These are phyloP conservation scores for Candidula unifasciata DNA, from an alignment of 2,888 invertebrate species.

Conservation along the genomic window DNA sequence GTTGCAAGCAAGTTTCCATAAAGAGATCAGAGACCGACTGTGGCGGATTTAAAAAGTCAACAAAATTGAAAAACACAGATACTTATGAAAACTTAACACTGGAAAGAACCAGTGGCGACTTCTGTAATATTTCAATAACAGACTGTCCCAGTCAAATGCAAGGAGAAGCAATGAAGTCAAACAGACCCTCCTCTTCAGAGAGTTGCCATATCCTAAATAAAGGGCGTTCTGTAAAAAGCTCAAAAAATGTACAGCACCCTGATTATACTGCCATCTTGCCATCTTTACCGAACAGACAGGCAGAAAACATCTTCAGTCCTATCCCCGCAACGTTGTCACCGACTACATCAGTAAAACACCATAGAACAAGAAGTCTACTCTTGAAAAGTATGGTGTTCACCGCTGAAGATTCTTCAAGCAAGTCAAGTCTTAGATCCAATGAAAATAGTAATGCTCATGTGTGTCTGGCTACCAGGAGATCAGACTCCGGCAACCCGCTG, in stretches of 20 bases:
- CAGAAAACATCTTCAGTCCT: background rate
- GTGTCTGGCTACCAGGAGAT: too few relatives aligned
- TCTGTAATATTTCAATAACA: too few relatives aligned
- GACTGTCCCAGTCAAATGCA: too few relatives aligned
- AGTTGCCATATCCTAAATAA: background rate
- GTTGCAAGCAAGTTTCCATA: too few relatives aligned
- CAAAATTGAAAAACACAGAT: background rate
- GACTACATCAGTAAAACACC: background rate
- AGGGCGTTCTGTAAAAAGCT: background rate
- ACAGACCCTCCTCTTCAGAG: too few relatives aligned
- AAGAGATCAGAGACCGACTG: too few relatives aligned
- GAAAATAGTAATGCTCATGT: background rate
- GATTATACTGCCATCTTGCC: background rate
- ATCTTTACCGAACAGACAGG: background rate
- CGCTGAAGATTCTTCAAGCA: background rate
- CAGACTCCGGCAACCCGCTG: background rate
- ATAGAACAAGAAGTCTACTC: background rate
- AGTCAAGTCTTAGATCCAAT: background rate
- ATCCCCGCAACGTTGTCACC: background rate
- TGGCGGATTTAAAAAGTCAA: background rate
- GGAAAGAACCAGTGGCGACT: too few relatives aligned
- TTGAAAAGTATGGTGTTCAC: conserved; percentile 1
- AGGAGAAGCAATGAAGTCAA: too few relatives aligned
- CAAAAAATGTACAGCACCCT: too few relatives aligned
- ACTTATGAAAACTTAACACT: too few relatives aligned